phyloP scores from a whole-genome alignment of 2,113 vertebrate genomes.

The Calonectris borealis region DNA sequence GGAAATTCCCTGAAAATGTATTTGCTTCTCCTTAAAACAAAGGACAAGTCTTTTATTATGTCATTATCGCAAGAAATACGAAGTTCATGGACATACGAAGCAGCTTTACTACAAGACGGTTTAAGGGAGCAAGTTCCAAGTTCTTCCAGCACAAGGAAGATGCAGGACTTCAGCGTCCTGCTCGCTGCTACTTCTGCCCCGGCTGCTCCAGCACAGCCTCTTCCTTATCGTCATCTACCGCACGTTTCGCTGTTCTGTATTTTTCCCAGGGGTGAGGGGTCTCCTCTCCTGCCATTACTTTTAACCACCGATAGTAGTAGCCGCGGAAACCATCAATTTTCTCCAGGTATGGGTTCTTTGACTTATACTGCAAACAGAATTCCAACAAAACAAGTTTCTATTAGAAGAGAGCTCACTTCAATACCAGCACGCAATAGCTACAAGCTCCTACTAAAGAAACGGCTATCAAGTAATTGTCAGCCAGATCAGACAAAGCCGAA shows the following conservation, averaged over 20 bases:
- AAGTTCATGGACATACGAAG: background rate
- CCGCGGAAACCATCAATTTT: slow-evolving; percentile 93
- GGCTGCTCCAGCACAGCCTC: background rate
- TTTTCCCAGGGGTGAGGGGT: slow-evolving; percentile 82
- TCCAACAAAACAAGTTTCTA: background rate
- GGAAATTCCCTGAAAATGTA: background rate
- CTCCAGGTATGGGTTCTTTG: slow-evolving; percentile 87
- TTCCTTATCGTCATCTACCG: rapidly evolving
- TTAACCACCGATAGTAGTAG: slow-evolving; percentile 91
- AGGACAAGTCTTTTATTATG: background rate
- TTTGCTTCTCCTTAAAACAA: background rate
- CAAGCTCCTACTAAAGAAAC: background rate
- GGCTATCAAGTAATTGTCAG: background rate
- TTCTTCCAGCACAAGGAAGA: background rate
- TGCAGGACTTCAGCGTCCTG: background rate
- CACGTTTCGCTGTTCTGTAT: slow-evolving; percentile 48
- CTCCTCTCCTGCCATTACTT: slow-evolving; percentile 81
- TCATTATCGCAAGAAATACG: background rate
- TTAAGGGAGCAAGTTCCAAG: background rate
- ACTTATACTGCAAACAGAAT: slow-evolving; percentile 82
- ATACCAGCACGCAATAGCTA: background rate
- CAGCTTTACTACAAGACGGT: background rate
- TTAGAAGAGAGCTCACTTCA: background rate
- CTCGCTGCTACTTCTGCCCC: background rate
- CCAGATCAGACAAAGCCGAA: background rate